Conservation (phyloP, 1,140 invertebrate species). For the Brachionus rubens region DNA sequence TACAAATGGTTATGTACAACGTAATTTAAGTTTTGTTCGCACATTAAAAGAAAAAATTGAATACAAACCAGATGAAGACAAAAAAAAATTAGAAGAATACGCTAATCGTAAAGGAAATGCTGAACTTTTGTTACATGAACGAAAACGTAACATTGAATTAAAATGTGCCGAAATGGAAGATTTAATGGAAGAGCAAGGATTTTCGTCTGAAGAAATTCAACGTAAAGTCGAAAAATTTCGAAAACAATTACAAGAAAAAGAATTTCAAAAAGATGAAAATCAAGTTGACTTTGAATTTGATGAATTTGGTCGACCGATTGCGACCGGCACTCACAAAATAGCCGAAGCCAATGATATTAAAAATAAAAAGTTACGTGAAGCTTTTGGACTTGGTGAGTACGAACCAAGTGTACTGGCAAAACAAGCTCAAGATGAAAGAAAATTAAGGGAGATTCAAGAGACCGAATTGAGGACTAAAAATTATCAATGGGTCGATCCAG, state of each 20-base stretch:
- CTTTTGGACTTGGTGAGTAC: slow-evolving; percentile 88
- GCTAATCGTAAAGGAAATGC: slow-evolving; percentile 84
- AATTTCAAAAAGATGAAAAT: slow-evolving; percentile 58
- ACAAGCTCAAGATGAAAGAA: slow-evolving; percentile 66
- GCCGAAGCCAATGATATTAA: slow-evolving; percentile 94
- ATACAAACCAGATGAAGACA: slow-evolving; percentile 84
- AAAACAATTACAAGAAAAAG: slow-evolving; percentile 67
- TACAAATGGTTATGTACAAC: slow-evolving; percentile 95
- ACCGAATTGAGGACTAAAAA: slow-evolving; percentile 38
- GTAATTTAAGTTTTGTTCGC: slow-evolving; percentile 84
- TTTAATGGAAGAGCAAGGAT: slow-evolving; percentile 84
- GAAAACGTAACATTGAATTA: slow-evolving; percentile 89
- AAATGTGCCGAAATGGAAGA: slow-evolving; percentile 93
- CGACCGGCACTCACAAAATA: slow-evolving; percentile 87
- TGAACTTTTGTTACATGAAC: slow-evolving; percentile 90
- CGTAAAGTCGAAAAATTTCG: slow-evolving; percentile 75
- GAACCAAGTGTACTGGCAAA: slow-evolving; percentile 78
- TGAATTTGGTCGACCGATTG: slow-evolving; percentile 72
- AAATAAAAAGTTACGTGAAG: slow-evolving; percentile 83
- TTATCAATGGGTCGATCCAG: slow-evolving; percentile 46
- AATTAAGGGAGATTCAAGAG: slow-evolving; percentile 46
- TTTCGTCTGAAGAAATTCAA: slow-evolving; percentile 73
- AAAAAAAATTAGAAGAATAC: slow-evolving; percentile 76
- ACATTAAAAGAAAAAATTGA: slow-evolving; percentile 76
- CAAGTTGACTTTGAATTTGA: slow-evolving; percentile 64